Percentiles rank a stretch among this genome's conserved stretches.
These are phyloP conservation scores for Gonioctena quinquepunctata DNA, from an alignment of 1,140 invertebrate species.

Conservation along the genomic window DNA sequence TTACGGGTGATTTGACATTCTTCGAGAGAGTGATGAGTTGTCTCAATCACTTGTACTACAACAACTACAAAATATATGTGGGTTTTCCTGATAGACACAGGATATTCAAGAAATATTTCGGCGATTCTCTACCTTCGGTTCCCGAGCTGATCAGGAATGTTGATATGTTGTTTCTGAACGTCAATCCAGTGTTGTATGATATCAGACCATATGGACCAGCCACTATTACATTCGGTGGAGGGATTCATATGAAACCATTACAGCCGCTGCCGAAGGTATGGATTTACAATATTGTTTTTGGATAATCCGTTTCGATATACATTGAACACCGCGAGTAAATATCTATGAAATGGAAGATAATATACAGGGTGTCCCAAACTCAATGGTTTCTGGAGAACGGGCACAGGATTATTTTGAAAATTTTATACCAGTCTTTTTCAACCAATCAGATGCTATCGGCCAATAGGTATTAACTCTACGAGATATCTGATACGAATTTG, in stretches of 20 bases:
- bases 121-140: not conserved
- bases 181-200: constrained; percentile 23
- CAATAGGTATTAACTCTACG: too few species aligned
- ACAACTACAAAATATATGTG: not conserved
- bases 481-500: too few species aligned
- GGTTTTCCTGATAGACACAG: not conserved
- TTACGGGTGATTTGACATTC: not conserved
- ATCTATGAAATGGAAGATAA: too few species aligned
- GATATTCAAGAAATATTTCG: constrained; percentile 19
- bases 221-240: constrained; percentile 11
- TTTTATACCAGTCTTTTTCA: too few species aligned
- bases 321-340: too few species aligned
- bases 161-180: constrained; percentile 20
- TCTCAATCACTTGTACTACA: not conserved
- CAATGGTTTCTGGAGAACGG: too few species aligned
- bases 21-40: not conserved
- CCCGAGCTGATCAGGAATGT: not conserved
- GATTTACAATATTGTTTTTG: too few species aligned
- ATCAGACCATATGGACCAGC: constrained; percentile 5
- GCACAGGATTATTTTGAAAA: too few species aligned
- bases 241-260: not conserved
- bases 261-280: constrained; percentile 26
- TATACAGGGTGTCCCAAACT: too few species aligned
- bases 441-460: too few species aligned
- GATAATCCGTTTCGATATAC: too few species aligned